Evolutionary conservation across 2,113 vertebrate species (phyloP), one percentile per base, ranked within the genome.

Genomic region (Rhea americana): DNA sequence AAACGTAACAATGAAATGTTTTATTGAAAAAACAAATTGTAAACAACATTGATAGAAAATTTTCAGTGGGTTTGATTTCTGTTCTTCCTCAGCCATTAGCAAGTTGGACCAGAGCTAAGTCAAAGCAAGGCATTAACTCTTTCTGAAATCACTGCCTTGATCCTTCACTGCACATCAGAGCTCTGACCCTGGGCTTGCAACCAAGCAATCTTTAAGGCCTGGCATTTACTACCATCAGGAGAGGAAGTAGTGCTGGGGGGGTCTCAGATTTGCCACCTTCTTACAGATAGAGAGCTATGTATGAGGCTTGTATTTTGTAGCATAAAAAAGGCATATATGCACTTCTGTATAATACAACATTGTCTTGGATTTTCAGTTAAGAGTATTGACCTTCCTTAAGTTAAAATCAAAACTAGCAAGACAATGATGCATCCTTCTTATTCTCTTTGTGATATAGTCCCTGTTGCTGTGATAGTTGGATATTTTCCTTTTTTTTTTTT

Each of bases 401-500:
- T 79, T 91, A 58, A 94, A 95, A 71, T 82, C 50, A 79, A 71
- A 93, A 50, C 26, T 25, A 41, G 30, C 61, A 71, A 58, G 45
- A n/a, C 13, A 70, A 43, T 30, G 45, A 4, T 71, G 26, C 25
- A 53, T 45, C 30, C n/a, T 85, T 66, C 11, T 79, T 74, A 13
- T 50, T 56, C 1, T 83, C 91, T 35, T 75, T 39, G 55, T 74
- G 48, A 51, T 26, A 13, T 74, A 28, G 35, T 55, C 82, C 68
- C 39, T 90, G 39, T 55, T 82, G 55, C n/a, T 82, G 5, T 71
- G 68, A 77, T 67, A 51, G 50, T 56, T 70, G 32, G 22, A 26
- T 3, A 37, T 75, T 76, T 85, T 66, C 9, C 61, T 11, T 59
- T 55, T 28, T 26, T 21, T 45, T 90, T 11, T 59, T 55, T 28